These are phyloP conservation scores for Steinernema khuongi DNA, from an alignment of 1,140 invertebrate species.

Conservation along the genomic window DNA sequence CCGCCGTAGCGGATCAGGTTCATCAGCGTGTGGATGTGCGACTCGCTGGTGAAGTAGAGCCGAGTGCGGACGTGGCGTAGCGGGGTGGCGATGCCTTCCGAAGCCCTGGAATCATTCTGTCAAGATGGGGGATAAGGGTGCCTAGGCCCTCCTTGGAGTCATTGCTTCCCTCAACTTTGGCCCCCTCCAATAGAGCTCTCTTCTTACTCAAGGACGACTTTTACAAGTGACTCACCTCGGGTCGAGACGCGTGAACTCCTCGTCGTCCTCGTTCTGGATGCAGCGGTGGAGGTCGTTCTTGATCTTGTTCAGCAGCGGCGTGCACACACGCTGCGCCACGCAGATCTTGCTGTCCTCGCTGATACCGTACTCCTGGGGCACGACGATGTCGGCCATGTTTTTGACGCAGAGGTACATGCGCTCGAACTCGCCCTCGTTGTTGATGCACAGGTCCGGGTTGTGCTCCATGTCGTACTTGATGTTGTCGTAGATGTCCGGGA, in stretches of 20 bases:
- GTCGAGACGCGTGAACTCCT: slow-evolving; percentile 85
- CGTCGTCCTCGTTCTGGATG: slow-evolving; percentile 60
- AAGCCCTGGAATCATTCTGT: slow-evolving; percentile 60
- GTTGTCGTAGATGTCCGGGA: slow-evolving; percentile 98
- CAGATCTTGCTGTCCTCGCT: slow-evolving; percentile 89
- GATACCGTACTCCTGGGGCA: slow-evolving; percentile 97
- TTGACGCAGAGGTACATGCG: slow-evolving; percentile 67
- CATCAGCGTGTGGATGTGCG: slow-evolving; percentile 93
- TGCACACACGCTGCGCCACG: slow-evolving; percentile 94
- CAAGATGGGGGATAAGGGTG: too few species aligned
- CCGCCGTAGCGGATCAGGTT: slow-evolving; percentile 90
- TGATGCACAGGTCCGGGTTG: slow-evolving; percentile 82
- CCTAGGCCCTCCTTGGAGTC: too few species aligned
- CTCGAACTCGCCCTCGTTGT: slow-evolving; percentile 56
- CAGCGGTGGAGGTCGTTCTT: slow-evolving; percentile 77
- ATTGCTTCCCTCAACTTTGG: too few species aligned
- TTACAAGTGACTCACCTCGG: slow-evolving; percentile 66
- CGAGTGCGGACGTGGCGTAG: slow-evolving; percentile 91
- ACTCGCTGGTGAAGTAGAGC: slow-evolving; percentile 97
- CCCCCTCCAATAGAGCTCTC: too few species aligned
- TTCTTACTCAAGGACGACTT: too few species aligned
- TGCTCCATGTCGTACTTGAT: slow-evolving; percentile 96
- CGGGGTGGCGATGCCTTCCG: slow-evolving; percentile 93
- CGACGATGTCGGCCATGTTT: slow-evolving; percentile 90
- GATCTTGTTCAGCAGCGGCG: slow-evolving; percentile 90